These are phyloP conservation scores for Phymatocera aterrima DNA, from an alignment of 2,888 invertebrate species.

Conservation along the genomic window DNA sequence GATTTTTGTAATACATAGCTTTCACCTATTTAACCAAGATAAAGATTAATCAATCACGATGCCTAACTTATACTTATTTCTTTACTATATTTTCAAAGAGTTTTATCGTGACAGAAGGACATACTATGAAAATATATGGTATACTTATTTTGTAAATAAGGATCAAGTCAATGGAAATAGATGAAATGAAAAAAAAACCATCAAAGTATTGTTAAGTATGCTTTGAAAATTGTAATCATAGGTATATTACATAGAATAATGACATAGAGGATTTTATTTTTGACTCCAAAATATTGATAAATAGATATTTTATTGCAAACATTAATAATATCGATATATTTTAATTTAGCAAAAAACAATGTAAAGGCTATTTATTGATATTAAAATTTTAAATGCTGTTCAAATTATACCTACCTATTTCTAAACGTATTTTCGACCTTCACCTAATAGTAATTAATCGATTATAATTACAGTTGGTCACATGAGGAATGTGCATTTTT, in stretches of 20 bases:
- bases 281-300: constrained; percentile 29
- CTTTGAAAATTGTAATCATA: constrained; percentile 6
- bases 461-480: no score
- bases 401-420: neutral
- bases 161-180: no score
- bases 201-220: constrained; percentile 18
- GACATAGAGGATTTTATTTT: constrained; percentile 26
- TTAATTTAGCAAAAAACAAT: constrained; percentile 30
- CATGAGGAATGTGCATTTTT: neutral
- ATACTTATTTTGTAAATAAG: neutral
- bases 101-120: neutral
- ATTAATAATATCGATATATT: constrained; percentile 30
- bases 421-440: neutral
- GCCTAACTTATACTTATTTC: neutral
- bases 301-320: constrained; percentile 7
- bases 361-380: constrained; percentile 40
- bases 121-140: neutral
- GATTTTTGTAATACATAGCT: neutral
- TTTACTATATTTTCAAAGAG: neutral
- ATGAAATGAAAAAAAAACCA: neutral
- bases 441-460: neutral
- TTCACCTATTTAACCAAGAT: neutral
- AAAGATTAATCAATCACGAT: neutral
- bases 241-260: neutral
- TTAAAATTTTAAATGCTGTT: constrained; percentile 38